phyloP scores from a whole-genome alignment of 2,797 vertebrate genomes.

The Silurus lanzhouensis region DNA sequence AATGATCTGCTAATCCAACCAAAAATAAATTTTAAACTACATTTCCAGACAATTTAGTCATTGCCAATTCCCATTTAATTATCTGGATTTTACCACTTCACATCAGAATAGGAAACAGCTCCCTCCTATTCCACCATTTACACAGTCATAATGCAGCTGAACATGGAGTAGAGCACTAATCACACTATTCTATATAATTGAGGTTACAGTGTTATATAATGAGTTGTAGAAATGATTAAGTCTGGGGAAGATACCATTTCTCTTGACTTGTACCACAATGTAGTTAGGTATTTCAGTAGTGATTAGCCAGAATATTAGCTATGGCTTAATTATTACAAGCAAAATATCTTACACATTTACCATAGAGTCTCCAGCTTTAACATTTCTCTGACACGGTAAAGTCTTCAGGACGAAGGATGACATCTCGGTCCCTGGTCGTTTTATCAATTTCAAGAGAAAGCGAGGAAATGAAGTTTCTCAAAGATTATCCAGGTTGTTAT shows the following conservation, averaged over 20 bases:
- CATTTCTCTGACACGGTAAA: no score
- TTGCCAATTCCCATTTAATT: background rate
- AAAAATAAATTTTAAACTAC: background rate
- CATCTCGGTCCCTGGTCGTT: no score
- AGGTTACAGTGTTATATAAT: background rate
- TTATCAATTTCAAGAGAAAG: no score
- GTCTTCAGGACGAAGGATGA: no score
- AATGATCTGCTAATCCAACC: background rate
- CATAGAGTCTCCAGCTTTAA: no score
- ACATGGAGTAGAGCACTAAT: background rate
- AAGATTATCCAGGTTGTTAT: no score
- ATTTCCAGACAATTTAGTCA: background rate
- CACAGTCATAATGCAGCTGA: background rate
- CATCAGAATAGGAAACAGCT: background rate
- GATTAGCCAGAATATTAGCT: background rate
- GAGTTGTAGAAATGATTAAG: no score
- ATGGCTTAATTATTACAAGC: background rate
- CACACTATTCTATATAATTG: background rate
- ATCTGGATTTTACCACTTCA: conserved; percentile 1
- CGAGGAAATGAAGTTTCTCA: no score
- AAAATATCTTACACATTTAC: no score
- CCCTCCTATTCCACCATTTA: background rate
- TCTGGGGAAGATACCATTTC: background rate
- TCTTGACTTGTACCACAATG: background rate
- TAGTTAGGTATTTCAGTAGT: background rate